These are phyloP conservation scores for Crax fasciolata DNA, from an alignment of 2,797 vertebrate genomes.

Conservation along the genomic window DNA sequence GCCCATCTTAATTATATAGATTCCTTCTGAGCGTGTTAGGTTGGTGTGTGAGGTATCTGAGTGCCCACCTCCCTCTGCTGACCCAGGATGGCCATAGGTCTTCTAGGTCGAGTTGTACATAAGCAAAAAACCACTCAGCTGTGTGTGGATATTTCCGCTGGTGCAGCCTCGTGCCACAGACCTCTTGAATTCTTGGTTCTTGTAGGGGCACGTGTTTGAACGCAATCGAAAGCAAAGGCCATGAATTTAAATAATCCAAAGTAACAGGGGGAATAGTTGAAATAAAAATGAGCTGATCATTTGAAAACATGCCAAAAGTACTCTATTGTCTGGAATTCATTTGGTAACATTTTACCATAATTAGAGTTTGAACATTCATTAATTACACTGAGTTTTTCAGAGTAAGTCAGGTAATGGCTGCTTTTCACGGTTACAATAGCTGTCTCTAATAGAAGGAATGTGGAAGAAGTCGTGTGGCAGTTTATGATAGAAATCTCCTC, in stretches of 20 bases:
- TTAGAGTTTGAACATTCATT: constrained; percentile 52
- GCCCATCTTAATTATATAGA: neutral
- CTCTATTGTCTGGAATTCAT: constrained; percentile 32
- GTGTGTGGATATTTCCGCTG: neutral
- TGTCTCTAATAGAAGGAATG: neutral
- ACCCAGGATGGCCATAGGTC: neutral
- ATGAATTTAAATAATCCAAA: neutral
- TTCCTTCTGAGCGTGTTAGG: neutral
- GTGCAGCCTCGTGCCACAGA: neutral
- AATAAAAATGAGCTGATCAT: neutral
- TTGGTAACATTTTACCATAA: constrained; percentile 40
- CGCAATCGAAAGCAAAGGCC: neutral
- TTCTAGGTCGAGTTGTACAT: neutral
- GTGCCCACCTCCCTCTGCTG: neutral
- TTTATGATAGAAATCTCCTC: neutral
- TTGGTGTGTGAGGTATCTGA: neutral
- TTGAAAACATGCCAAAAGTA: constrained; percentile 44
- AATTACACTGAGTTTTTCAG: constrained; percentile 51
- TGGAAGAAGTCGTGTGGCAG: neutral
- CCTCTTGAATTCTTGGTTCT: neutral
- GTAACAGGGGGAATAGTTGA: neutral
- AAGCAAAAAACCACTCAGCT: neutral
- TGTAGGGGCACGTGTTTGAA: neutral
- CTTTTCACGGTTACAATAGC: constrained; percentile 19
- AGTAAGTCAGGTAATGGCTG: constrained; percentile 37